Base-by-base conservation (phyloP, 1,140 invertebrate genomes). In the Asbolus verrucosus region DNA sequence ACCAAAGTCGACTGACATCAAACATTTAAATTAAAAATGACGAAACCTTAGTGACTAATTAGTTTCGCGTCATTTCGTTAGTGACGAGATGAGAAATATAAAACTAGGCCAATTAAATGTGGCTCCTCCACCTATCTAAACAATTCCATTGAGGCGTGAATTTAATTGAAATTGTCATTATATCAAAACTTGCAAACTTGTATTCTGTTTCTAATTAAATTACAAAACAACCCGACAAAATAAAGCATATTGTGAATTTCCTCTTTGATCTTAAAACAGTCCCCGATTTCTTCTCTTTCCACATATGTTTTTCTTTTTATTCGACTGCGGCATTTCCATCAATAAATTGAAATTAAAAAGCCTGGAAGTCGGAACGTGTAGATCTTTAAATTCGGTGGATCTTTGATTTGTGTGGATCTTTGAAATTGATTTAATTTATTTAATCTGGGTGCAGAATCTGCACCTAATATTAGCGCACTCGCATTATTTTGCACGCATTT, bases 131-230 rank as follows among this genome's bases (percentile, higher is more conserved):
- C 46, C 21, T 50, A 24, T 21, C 18, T 18, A 19, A 19, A 50
- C 16, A 50, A 13, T 19, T 8, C 18, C 21, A 5, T 54, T 54
- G 19, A 11, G 21, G 46, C 11, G 46, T 19, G 21, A 54, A 54
- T 54, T 54, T 54, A 54, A 54, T 54, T 54, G 46, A 54, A 54
- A 54, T 31, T 14, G 21, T 43, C 15, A 16, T 54, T 54, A 54
- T 13, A 54, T 54, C 46, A 54, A 19, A 8, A 24, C 18, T 16
- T 54, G 21, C 19, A 19, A 11, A 24, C 19, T 54, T 54, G 46
- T 24, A 27, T 54, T 27, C 18, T 24, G 46, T 16, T 54, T n/a
- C 46, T 54, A 54, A 54, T 54, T 54, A 54, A 54, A 54, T 54
- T 54, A 54, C 21, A 21, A 54, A 46, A 46, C 41, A 16, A 46